Percentiles rank a stretch among this genome's conserved stretches.
Evolutionary conservation across 2,888 invertebrate genomes (phyloP).

Genomic region (Anthrax anthrax): DNA sequence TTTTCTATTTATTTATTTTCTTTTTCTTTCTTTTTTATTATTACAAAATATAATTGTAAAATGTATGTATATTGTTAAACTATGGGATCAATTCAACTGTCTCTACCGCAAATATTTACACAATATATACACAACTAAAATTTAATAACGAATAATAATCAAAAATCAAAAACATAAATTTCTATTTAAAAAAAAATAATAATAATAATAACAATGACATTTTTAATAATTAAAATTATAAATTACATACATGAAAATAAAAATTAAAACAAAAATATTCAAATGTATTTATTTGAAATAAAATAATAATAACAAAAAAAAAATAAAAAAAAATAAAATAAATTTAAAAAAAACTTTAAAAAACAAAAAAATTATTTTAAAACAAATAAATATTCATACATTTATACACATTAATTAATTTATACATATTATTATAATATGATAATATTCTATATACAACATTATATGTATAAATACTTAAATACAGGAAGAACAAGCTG

Average conservation of each 20-base stretch:
- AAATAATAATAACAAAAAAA: constrained; percentile 8
- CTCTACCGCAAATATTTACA: constrained; percentile 3
- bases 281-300: constrained; percentile 2
- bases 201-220: not conserved
- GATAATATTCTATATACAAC: too few species aligned
- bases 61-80: too few species aligned
- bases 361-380: too few species aligned
- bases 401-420: too few species aligned
- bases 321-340: constrained; percentile 7
- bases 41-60: too few species aligned
- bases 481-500: constrained; percentile 42
- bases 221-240: not conserved
- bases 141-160: too few species aligned
- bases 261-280: constrained; percentile 2
- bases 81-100: constrained; percentile 9
- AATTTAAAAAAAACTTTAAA: not conserved
- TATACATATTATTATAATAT: too few species aligned
- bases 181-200: too few species aligned
- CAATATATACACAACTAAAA: too few species aligned
- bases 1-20: too few species aligned
- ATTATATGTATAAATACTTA: not conserved
- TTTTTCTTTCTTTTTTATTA: too few species aligned
- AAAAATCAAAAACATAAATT: too few species aligned
- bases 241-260: not conserved
- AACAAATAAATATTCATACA: constrained; percentile 2